These are phyloP conservation scores for Polia nebulosa DNA, from an alignment of 2,888 invertebrate genomes.

Conservation along the genomic window DNA sequence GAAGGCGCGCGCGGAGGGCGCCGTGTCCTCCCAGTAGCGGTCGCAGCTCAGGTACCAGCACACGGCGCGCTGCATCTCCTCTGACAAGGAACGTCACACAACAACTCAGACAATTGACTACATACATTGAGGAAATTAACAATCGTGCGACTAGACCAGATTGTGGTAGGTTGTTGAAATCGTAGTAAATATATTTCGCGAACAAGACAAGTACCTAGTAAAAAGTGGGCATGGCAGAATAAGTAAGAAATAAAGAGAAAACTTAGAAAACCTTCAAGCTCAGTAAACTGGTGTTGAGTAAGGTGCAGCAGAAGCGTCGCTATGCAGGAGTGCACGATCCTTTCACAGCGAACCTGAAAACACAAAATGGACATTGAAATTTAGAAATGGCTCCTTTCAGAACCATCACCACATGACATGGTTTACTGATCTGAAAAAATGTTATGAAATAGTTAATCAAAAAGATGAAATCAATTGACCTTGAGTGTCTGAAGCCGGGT, in stretches of 20 bases:
- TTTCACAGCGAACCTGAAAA: constrained; percentile 92
- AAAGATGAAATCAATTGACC: constrained; percentile 62
- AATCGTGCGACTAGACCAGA: not conserved
- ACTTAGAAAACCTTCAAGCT: constrained; percentile 93
- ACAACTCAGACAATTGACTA: not conserved
- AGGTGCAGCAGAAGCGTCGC: constrained; percentile 95
- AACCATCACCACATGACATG: not conserved
- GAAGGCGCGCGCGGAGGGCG: constrained; percentile 94
- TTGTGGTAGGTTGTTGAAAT: not conserved
- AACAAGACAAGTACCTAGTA: too few relatives aligned
- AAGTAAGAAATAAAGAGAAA: not conserved
- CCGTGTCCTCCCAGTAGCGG: constrained; percentile 97
- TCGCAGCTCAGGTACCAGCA: constrained; percentile 98
- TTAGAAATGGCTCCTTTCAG: not conserved
- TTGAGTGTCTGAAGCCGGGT: constrained; percentile 94
- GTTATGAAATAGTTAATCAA: not conserved
- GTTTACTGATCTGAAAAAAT: not conserved
- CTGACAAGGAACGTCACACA: constrained; percentile 82
- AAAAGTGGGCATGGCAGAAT: not conserved
- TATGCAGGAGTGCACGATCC: constrained; percentile 95
- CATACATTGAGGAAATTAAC: not conserved
- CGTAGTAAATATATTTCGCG: too few relatives aligned
- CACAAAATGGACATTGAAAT: not conserved
- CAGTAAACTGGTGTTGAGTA: constrained; percentile 95
- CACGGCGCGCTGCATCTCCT: constrained; percentile 96